phyloP scores from a whole-genome alignment of 2,888 invertebrate species.

The Drosophila suboccidentalis region DNA sequence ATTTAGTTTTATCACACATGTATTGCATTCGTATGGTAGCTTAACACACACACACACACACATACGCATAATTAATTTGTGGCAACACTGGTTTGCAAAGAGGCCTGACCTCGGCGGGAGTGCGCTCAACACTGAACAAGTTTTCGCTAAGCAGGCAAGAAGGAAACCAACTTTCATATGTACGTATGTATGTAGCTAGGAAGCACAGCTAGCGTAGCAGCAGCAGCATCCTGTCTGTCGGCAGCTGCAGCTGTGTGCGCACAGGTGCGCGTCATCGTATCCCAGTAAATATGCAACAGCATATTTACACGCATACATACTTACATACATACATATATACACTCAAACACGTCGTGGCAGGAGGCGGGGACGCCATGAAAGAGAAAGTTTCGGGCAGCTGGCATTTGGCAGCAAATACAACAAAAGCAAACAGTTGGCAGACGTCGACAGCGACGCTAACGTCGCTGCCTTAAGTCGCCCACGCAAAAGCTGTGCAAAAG shows the following conservation, averaged over 20 bases:
- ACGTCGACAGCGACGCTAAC: conserved; percentile 55
- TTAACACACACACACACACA: conserved; percentile 29
- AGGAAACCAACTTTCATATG: conserved; percentile 17
- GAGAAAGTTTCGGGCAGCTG: conserved; percentile 65
- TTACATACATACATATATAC: not conserved
- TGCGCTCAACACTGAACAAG: conserved; percentile 66
- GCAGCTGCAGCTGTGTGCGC: conserved; percentile 54
- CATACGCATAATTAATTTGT: conserved; percentile 22
- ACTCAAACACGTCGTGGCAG: conserved; percentile 3
- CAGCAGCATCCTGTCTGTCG: conserved; percentile 53
- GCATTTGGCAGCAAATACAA: conserved; percentile 65
- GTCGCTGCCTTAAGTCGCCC: conserved; percentile 72
- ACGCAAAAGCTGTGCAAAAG: conserved; percentile 72
- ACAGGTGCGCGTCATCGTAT: conserved; percentile 62
- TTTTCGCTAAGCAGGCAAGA: conserved; percentile 32
- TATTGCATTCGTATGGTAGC: conserved; percentile 36
- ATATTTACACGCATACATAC: conserved; percentile 26
- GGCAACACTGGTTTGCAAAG: conserved; percentile 9
- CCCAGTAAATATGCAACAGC: conserved; percentile 73
- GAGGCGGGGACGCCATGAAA: conserved; percentile 35
- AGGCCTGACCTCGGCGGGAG: conserved; percentile 68
- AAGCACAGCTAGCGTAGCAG: conserved; percentile 18
- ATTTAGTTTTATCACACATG: conserved; percentile 13
- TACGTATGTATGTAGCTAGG: conserved; percentile 4
- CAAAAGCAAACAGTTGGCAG: conserved; percentile 78